Conservation (phyloP, 2,888 invertebrate genomes). For the Drosophila koepferae region DNA sequence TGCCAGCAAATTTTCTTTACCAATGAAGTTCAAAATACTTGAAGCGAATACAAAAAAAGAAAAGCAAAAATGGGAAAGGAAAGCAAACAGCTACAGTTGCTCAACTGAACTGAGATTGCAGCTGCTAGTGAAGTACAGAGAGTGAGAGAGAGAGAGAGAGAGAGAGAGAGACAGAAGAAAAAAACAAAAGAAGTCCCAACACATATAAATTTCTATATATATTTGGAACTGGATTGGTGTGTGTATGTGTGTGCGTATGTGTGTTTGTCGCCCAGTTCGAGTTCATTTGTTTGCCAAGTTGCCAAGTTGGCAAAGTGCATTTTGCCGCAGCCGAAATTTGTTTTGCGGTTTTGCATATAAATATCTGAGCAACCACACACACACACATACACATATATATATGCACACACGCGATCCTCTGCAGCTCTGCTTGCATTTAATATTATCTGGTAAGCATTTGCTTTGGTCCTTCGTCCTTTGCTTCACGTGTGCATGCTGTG, state of each 20-base stretch:
- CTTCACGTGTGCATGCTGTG: slow-evolving; percentile 56
- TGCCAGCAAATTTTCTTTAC: slow-evolving; percentile 56
- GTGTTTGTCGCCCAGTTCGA: slow-evolving; percentile 49
- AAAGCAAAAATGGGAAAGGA: slow-evolving; percentile 2
- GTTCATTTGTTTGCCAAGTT: slow-evolving; percentile 76
- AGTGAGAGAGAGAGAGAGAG: slow-evolving; percentile 8
- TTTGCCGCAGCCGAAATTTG: slow-evolving; percentile 74
- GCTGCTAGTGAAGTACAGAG: slow-evolving; percentile 43
- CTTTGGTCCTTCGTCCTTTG: slow-evolving; percentile 37
- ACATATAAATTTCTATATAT: slow-evolving; percentile 17
- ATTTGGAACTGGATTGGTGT: slow-evolving; percentile 30
- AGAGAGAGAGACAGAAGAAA: slow-evolving; percentile 17
- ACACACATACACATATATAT: neutral
- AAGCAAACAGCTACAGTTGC: slow-evolving; percentile 36
- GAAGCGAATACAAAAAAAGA: slow-evolving; percentile 43
- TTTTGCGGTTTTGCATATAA: slow-evolving; percentile 74
- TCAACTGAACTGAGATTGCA: slow-evolving; percentile 58
- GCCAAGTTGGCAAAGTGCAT: slow-evolving; percentile 73
- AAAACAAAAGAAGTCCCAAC: slow-evolving; percentile 45
- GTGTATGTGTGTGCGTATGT: neutral
- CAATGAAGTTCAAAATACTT: slow-evolving; percentile 68
- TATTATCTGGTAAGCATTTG: slow-evolving; percentile 62
- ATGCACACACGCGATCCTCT: slow-evolving; percentile 4
- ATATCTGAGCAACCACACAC: slow-evolving; percentile 50
- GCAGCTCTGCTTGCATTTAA: slow-evolving; percentile 53